A percentile compares a stretch with the other conserved stretches of the same genome.
phyloP scores from a whole-genome alignment of 2,113 vertebrate genomes.

The Proteles cristata region DNA sequence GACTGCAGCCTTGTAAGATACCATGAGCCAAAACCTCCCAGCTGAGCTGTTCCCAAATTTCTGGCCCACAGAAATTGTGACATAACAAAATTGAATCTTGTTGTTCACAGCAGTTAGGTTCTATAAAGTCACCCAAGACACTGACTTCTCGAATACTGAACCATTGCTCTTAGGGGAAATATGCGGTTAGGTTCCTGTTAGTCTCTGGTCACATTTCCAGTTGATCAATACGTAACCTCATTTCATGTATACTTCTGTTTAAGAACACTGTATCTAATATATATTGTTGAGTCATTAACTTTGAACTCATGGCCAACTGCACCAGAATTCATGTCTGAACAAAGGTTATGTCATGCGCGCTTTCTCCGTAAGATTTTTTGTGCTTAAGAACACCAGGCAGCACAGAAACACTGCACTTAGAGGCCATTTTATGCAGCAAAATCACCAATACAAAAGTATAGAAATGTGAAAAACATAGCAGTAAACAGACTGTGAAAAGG shows the following conservation, averaged over 20 bases:
- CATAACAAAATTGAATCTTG: background rate
- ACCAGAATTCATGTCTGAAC: background rate
- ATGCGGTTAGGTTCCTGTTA: background rate
- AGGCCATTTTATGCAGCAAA: background rate
- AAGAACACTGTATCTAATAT: background rate
- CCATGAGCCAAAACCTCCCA: background rate
- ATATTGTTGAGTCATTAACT: background rate
- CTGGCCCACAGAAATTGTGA: background rate
- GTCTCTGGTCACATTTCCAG: background rate
- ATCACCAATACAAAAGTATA: background rate
- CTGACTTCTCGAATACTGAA: background rate
- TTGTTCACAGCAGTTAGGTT: background rate
- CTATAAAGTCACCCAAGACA: background rate
- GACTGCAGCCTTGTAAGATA: background rate
- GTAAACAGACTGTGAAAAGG: background rate
- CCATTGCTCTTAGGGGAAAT: background rate
- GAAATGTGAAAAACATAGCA: background rate
- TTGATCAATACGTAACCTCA: background rate
- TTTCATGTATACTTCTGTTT: background rate
- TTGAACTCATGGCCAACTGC: background rate
- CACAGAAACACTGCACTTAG: background rate
- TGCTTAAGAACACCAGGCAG: background rate
- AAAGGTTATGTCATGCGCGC: background rate
- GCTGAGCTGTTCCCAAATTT: background rate
- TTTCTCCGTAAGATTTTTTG: background rate